phyloP scores from a whole-genome alignment of 1,140 invertebrate species.

The Neodiprion pinetum region DNA sequence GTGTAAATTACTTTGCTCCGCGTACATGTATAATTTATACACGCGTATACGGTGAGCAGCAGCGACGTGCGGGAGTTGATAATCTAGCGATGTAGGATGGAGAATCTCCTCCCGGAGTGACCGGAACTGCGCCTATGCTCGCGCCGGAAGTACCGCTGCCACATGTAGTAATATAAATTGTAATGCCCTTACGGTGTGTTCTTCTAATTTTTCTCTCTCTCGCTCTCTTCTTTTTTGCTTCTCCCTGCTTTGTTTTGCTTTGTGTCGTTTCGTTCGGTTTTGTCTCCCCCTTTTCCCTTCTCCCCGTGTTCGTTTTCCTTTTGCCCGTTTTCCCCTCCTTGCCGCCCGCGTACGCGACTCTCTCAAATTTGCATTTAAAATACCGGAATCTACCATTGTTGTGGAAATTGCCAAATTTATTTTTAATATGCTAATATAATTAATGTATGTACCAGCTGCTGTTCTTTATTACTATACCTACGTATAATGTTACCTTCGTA shows the following conservation, averaged over 20 bases:
- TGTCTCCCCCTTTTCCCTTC: too few species aligned
- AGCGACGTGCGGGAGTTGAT: conserved; percentile 43
- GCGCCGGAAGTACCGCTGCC: conserved; percentile 58
- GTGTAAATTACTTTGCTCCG: too few species aligned
- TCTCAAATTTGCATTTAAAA: conserved; percentile 56
- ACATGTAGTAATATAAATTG: conserved; percentile 63
- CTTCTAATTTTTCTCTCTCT: conserved; percentile 38
- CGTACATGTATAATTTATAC: too few species aligned
- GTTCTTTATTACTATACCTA: too few species aligned
- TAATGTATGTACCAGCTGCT: too few species aligned
- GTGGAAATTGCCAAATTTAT: conserved; percentile 46
- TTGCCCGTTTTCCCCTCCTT: too few species aligned
- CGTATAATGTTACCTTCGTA: too few species aligned
- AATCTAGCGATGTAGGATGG: conserved; percentile 56
- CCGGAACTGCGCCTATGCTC: conserved; percentile 62
- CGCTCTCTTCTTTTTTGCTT: background rate
- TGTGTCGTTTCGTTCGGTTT: too few species aligned
- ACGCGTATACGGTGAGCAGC: too few species aligned
- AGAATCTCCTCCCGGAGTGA: conserved; percentile 55
- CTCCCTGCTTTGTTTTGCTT: background rate
- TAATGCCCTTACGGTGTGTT: conserved; percentile 58
- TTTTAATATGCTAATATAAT: conserved; percentile 35
- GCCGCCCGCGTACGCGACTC: too few species aligned
- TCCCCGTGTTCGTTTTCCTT: too few species aligned
- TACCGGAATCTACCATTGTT: conserved; percentile 42